phyloP scores from a whole-genome alignment of 2,113 vertebrate species.

The Xiphorhynchus elegans region DNA sequence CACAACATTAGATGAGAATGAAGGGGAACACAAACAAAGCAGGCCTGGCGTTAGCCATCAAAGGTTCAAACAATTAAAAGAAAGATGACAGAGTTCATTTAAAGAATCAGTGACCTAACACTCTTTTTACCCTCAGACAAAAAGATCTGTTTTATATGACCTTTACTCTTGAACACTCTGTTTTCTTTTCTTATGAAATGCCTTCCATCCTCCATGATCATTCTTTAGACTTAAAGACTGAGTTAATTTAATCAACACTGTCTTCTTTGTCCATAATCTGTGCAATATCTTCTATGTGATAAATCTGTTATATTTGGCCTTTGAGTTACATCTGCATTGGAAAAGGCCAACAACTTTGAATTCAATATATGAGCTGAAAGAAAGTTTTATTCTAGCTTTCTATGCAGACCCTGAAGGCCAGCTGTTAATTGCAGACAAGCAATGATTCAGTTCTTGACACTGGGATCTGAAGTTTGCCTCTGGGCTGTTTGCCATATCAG shows the following conservation, averaged over 20 bases:
- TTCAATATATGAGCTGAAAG: background rate
- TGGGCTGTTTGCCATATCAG: slow-evolving; percentile 12
- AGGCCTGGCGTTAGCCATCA: background rate
- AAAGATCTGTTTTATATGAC: background rate
- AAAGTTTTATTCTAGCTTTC: background rate
- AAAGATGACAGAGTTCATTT: background rate
- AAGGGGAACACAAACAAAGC: background rate
- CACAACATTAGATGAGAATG: background rate
- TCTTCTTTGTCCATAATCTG: background rate
- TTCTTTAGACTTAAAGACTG: background rate
- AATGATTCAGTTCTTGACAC: slow-evolving; percentile 31
- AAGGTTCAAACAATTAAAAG: background rate
- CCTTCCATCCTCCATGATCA: background rate
- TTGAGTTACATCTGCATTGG: background rate
- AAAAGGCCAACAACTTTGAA: background rate
- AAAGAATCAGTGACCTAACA: background rate
- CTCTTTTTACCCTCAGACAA: background rate
- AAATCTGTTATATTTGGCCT: background rate
- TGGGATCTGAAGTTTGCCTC: background rate
- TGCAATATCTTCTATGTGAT: background rate
- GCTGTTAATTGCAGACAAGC: slow-evolving; percentile 5
- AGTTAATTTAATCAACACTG: background rate
- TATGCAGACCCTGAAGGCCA: background rate
- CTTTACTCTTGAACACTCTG: background rate
- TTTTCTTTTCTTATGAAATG: background rate